Conservation (phyloP, 1,140 invertebrate genomes). For the Heliconius congener region DNA sequence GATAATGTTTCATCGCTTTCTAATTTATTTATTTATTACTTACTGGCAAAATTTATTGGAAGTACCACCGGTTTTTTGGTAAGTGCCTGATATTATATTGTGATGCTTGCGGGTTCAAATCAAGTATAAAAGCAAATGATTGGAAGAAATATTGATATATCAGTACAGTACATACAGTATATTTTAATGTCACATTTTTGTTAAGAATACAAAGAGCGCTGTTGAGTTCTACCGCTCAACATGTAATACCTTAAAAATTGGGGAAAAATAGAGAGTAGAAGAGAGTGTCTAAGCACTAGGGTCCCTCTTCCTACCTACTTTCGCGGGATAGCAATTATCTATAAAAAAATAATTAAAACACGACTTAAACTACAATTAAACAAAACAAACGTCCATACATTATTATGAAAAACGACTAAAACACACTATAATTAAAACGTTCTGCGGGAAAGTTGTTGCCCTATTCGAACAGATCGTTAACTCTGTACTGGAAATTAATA, state of each 20-base stretch:
- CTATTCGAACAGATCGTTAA: neutral
- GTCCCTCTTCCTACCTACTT: neutral
- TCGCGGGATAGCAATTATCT: neutral
- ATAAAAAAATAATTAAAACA: neutral
- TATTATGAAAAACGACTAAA: neutral
- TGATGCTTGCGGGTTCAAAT: no score
- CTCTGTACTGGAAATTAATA: neutral
- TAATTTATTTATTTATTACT: slow-evolving; percentile 12
- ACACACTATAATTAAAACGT: neutral
- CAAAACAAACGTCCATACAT: neutral
- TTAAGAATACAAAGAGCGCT: no score
- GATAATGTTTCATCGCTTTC: neutral
- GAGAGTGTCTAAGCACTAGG: neutral
- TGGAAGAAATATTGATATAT: no score
- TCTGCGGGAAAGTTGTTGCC: neutral
- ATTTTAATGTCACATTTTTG: no score
- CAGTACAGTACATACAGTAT: no score
- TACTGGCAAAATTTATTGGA: neutral
- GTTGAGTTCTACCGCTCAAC: no score
- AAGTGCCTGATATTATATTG: no score
- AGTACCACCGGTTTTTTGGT: no score
- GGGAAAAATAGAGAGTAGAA: neutral
- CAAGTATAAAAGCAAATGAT: no score
- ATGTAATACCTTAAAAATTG: neutral
- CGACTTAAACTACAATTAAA: neutral